phyloP scores from a whole-genome alignment of 2,888 invertebrate species.

The Alviniconcha strummeri region DNA sequence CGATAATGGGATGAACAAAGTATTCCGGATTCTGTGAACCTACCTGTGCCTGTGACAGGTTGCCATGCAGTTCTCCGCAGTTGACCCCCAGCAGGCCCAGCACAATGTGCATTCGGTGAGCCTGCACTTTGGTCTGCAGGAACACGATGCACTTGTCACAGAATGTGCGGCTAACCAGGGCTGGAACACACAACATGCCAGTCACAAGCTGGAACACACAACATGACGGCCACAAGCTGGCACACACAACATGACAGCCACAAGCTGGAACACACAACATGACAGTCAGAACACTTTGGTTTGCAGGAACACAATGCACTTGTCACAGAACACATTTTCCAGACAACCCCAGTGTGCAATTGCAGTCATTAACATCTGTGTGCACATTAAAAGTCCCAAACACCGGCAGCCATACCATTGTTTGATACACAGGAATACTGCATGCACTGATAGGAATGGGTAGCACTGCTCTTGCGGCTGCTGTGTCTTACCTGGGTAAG shows the following conservation, averaged over 20 bases:
- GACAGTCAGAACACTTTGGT: slow-evolving; percentile 82
- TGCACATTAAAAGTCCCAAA: too few species aligned
- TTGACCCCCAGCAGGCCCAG: slow-evolving; percentile 92
- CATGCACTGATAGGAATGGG: too few species aligned
- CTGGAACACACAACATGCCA: slow-evolving; percentile 64
- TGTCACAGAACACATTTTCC: slow-evolving; percentile 82
- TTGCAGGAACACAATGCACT: slow-evolving; percentile 95
- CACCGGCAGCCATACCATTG: too few species aligned
- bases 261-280: not conserved
- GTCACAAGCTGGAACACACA: not conserved
- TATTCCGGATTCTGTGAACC: not conserved
- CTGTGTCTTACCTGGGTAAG: too few species aligned
- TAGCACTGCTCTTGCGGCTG: too few species aligned
- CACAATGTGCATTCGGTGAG: slow-evolving; percentile 93
- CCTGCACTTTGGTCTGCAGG: slow-evolving; percentile 96
- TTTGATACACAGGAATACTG: too few species aligned
- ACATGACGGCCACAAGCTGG: slow-evolving; percentile 74
- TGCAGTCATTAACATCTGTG: too few species aligned
- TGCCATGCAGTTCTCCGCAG: slow-evolving; percentile 94
- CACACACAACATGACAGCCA: slow-evolving; percentile 23
- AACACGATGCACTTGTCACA: slow-evolving; percentile 94
- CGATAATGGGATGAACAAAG: too few species aligned
- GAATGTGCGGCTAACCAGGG: slow-evolving; percentile 91
- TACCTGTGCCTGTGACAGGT: slow-evolving; percentile 90
- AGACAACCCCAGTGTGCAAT: too few species aligned